Conservation (phyloP, 2,113 vertebrate species). For the Antechinus flavipes region DNA sequence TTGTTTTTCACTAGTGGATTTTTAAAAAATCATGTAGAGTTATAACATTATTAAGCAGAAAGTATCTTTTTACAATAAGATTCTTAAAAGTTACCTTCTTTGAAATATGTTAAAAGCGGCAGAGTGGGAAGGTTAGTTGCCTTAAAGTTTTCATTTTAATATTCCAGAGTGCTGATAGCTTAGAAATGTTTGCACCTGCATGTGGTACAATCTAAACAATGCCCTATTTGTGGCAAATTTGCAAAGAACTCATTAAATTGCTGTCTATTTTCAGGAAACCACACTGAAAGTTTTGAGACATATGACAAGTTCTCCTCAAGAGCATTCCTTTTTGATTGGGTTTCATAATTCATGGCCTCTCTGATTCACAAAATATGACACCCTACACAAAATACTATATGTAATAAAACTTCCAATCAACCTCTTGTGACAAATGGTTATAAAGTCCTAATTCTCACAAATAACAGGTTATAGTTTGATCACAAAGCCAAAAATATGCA, state of each 20-base stretch:
- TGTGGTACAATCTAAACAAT: conserved; percentile 23
- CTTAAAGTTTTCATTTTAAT: conserved; percentile 11
- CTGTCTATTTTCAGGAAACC: conserved; percentile 66
- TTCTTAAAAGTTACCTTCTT: conserved; percentile 14
- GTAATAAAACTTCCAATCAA: background rate
- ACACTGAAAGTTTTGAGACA: conserved; percentile 11
- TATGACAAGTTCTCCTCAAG: conserved; percentile 6
- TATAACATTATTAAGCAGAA: conserved; percentile 27
- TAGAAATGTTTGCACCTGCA: conserved; percentile 5
- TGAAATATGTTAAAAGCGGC: background rate
- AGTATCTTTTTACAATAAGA: conserved; percentile 10
- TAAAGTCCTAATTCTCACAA: background rate
- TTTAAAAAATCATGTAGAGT: conserved; percentile 25
- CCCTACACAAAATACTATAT: background rate
- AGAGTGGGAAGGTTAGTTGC: conserved; percentile 15
- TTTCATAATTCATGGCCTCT: conserved; percentile 36
- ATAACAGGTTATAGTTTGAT: background rate
- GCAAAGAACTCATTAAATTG: conserved; percentile 30
- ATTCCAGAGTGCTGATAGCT: background rate
- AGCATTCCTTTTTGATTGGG: conserved; percentile 30
- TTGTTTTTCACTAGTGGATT: conserved; percentile 41
- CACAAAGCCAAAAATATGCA: background rate
- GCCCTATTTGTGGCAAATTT: conserved; percentile 47
- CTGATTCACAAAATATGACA: conserved; percentile 33
- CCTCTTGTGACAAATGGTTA: background rate